Evolutionary conservation across 1,140 invertebrate species (phyloP), one percentile per base, ranked within the genome.

Genomic region (Caenorhabditis remanei): DNA sequence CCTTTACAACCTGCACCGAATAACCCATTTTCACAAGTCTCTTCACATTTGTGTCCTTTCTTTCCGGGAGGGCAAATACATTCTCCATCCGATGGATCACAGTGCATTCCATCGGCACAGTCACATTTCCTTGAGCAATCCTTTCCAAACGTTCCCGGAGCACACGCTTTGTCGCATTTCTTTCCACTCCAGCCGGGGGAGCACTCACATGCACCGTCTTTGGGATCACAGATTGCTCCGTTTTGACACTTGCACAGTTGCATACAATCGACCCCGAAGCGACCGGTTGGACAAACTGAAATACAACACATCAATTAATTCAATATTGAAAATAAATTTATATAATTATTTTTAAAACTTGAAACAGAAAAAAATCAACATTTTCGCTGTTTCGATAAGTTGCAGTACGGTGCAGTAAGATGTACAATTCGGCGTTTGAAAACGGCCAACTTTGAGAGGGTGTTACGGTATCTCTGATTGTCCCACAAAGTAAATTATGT

Each of bases 41-140:
- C 83, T n/a, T 96, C 95, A 93, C 97, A 99, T 75, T 94, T 94
- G 16, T 94, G 93, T 14, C 97, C 97, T 65, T 93, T 95, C 93
- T 94, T 98, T 9, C 97, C 97, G 56, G 96, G 94, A 0, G 95
- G 94, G 94, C 98, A 99, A 50, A 95, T 95, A 93, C 97, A 99
- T 85, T 94, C 94, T 86, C 96, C 96, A 91, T 95, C 96, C 89
- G 95, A 94, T 50, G 96, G 96, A 94, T 97, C 96, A 93, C 96
- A 97, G 84, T 95, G 95, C 9, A 90, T 93, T 21, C 91, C 93
- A 21, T 87, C 88, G 0, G 90, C 90, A 90, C 94, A 94, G 56
- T 91, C 88, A 89, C 93, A 89, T 91, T 88, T 86, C 50, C 91
- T 87, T 2, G 85, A 85, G 89, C 94, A 94, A 21, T 92, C 89